These are phyloP conservation scores for Marisa cornuarietis DNA, from an alignment of 1,140 invertebrate genomes.

Conservation along the genomic window DNA sequence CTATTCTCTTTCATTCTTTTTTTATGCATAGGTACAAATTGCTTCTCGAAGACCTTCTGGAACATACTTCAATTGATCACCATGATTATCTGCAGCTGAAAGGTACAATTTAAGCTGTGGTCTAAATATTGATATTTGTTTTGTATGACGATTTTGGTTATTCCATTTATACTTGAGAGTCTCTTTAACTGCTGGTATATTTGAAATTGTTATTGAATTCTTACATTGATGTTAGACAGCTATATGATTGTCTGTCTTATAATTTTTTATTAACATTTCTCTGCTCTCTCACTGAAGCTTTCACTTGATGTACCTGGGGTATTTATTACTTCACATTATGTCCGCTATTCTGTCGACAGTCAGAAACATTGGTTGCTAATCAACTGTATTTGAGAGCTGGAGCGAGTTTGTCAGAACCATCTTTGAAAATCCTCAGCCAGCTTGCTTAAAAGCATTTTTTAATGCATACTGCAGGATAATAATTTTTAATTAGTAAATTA, in stretches of 20 bases:
- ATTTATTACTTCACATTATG: not conserved
- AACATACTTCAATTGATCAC: slow-evolving; percentile 72
- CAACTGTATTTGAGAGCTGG: no score
- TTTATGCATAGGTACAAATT: slow-evolving; percentile 71
- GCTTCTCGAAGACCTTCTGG: slow-evolving; percentile 75
- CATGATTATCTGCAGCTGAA: slow-evolving; percentile 69
- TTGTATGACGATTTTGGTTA: not conserved
- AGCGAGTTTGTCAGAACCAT: no score
- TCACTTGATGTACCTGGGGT: not conserved
- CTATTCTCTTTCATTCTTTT: no score
- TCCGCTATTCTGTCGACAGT: no score
- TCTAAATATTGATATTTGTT: not conserved
- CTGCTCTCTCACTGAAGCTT: not conserved
- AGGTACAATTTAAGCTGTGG: slow-evolving; percentile 40
- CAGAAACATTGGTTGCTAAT: no score
- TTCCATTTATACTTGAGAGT: not conserved
- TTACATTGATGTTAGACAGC: not conserved
- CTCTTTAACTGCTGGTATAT: no score
- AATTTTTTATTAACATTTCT: not conserved
- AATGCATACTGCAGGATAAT: no score
- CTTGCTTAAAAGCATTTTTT: no score
- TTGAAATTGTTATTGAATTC: not conserved
- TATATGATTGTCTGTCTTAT: not conserved
- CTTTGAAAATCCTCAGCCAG: no score
- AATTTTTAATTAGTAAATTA: no score